Base-by-base conservation (phyloP, 2,113 vertebrate species). In the Oryzias curvinotus region DNA sequence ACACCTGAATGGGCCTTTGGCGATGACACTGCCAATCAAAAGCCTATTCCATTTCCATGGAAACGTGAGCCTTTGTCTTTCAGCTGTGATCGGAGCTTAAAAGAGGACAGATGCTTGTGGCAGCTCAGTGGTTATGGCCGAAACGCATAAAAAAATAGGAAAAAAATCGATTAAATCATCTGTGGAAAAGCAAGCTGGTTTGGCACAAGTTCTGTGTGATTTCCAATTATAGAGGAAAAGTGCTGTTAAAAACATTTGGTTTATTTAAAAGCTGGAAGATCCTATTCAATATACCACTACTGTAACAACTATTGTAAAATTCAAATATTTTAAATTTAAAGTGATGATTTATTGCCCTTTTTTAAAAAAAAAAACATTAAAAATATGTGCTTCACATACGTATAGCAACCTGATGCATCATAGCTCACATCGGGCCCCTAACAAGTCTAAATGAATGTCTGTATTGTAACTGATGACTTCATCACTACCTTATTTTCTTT, bases 21-120 rank as follows among this genome's bases (percentile, higher is more conserved):
- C 42, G 62, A 71, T 23, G 54, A 73, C 72, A 49, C 57, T 44
- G 60, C 70, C 73, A 83, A 79, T 82, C 75, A 77, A 61, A 73
- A 73, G 56, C 21, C 61, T 30, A 50, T 59, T 48, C 51, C 28
- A 62, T 88, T 78, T 47, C 87, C 80, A 82, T 88, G 82, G 83
- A 73, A 80, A 87, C 68, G 1, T 44, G 58, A 51, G 65, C 36
- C 62, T 82, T 86, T 71, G 75, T 81, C 62, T 77, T 36, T 36
- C 68, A n/a, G 36, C 52, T 60, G 69, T 60, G 77, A 71, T 84
- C 70, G 73, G 70, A 75, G 30, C 75, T 81, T 81, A 52, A 47
- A 69, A 64, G 51, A 59, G 62, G 57, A 46, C 55, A 25, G 13
- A 25, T 55, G 55, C 64, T 54, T 17, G 43, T 51, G 51, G 46